Evolutionary conservation across 2,113 vertebrate genomes (phyloP).

Genomic region (Sebastes fasciatus): DNA sequence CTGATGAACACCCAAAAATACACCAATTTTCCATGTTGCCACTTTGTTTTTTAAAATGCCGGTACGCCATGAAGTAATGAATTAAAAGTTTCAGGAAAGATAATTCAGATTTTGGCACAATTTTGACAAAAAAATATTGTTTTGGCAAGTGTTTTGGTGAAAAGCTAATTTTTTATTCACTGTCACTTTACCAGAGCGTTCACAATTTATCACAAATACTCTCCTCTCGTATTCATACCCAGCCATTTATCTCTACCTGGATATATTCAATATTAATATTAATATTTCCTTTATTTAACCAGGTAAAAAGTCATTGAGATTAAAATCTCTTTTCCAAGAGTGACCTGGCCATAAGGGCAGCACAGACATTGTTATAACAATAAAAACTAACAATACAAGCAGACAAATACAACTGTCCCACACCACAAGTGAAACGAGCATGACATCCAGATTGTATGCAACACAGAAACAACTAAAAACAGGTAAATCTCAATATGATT

Average conservation of each 20-base stretch:
- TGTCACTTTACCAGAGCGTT: not conserved
- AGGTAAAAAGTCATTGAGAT: too few relatives aligned
- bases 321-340: too few relatives aligned
- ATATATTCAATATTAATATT: not conserved
- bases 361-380: too few relatives aligned
- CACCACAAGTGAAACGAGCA: too few relatives aligned
- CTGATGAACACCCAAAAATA: not conserved
- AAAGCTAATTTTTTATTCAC: not conserved
- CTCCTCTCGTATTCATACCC: not conserved
- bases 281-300: not conserved
- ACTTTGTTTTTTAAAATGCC: not conserved
- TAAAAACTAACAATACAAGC: too few relatives aligned
- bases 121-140: not conserved
- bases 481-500: too few relatives aligned
- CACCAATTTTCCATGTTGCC: not conserved
- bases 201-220: not conserved
- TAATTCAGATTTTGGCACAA: not conserved
- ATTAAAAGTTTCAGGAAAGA: not conserved
- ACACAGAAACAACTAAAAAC: too few relatives aligned
- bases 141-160: not conserved
- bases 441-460: too few relatives aligned
- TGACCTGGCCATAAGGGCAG: too few relatives aligned
- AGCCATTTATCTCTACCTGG: not conserved
- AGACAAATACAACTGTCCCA: too few relatives aligned
- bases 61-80: not conserved